Base-by-base conservation (phyloP, 2,797 vertebrate genomes). In the Leucoraja ocellata region DNA sequence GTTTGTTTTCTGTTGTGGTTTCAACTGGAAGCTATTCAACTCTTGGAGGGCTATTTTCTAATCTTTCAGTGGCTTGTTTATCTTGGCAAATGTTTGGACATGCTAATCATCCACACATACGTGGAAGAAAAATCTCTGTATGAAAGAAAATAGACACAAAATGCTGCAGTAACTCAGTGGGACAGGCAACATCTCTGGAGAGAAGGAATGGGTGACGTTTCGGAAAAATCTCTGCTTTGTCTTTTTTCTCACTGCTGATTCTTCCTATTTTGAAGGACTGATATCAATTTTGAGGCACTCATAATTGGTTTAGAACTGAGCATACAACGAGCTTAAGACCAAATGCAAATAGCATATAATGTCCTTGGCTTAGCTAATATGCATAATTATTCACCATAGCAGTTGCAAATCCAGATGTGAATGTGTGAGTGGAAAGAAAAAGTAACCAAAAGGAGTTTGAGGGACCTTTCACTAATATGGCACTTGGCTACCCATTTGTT, bases 1-100 rank as follows among this genome's bases (percentile, higher is more conserved):
- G 84, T 88, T 68, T 68, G 84, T 65, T 68, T 88, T 84, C 58
- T 84, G 13, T 14, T 61, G 25, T 61, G 13, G 54, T 84, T 13
- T 88, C 84, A 88, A 88, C 36, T 21, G 1, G 84, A 88, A 88
- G 63, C n/a, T 68, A 0, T 88, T 63, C n/a, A 88, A 32, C 84
- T 63, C 84, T 23, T 23, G 9, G 84, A 68, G 84, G 63, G 28
- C 36, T 88, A 88, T 88, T 88, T 88, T 36, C 84, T 88, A 65
- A 65, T 88, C 6, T 8, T 36, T 63, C 2, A 88, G 84, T 88
- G 36, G 63, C 7, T 88, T 65, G 32, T 68, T 36, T 68, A 84
- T 84, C 81, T 84, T 84, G 81, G 54, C 81, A 84, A 54, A 25
- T 84, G 23, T 61, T 46, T 61, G 80, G 46, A 58, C 80, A 54